Evolutionary conservation across 2,888 invertebrate species (phyloP), one percentile per base, ranked within the genome.

Genomic region (Byasa hedistus): DNA sequence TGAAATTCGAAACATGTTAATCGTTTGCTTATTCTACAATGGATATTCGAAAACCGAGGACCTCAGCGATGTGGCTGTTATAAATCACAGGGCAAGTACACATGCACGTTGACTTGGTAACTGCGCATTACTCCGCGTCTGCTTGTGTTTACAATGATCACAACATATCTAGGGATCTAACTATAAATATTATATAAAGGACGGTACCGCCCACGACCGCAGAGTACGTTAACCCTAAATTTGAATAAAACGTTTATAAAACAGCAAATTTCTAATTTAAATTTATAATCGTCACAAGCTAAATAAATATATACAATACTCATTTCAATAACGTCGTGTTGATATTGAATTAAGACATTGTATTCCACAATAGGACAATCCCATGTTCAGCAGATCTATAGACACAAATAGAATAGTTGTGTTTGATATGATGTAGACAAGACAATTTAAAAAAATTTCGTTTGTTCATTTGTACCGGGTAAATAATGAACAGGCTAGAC

Each of bases 41-140:
- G 71, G 72, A 72, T 74, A 74, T 73, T 71, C 68, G 66, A 74
- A 72, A 69, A 71, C 70, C 70, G 57, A 69, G 55, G 68, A 69
- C 64, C 68, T 61, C 51, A 24, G 44, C 57, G 39, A 21, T 27
- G 60, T 61, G 57, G 39, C 22, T 22, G 32, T 48, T 44, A 65
- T 65, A 65, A 65, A 65, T 65, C 65, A 65, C n/a, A 19, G 32
- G 22, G 27, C 64, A 58, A 64, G 64, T 56, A 57, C 27, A 58
- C 64, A 36, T 21, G 52, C 58, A 39, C 24, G 57, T 19, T 59
- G 64, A 64, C 64, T 64, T 52, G 57, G 36, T 59, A 59, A 63
- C 59, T 54, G 39, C 51, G 56, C 51, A 61, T 65, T 56, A 60
- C 51, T 48, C 54, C 21, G 19, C 59, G 64, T 52, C 23, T 58